Base-by-base conservation (phyloP, 2,113 vertebrate species). In the Podarcis raffonei region DNA sequence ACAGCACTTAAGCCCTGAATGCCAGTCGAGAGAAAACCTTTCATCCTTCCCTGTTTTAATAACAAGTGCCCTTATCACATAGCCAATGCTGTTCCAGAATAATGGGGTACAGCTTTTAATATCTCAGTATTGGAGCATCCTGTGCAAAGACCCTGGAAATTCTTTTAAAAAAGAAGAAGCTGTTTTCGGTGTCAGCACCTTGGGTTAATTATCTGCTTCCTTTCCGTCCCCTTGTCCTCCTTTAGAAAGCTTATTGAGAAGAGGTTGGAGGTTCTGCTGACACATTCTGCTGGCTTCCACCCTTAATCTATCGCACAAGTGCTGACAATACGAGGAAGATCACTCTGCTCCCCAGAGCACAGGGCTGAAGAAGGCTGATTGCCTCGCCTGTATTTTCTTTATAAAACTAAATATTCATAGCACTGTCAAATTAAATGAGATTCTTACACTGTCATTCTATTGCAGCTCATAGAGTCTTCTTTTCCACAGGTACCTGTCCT, bases 361-460 rank as follows among this genome's bases (percentile, higher is more conserved):
- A 81, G 0, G 23, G 79, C 72, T 96, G 93, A 95, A 92, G 91
- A 91, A 94, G 89, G 93, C 83, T 93, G 92, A 95, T 93, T 92
- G 84, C 89, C 87, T 94, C 92, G 48, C 93, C 92, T 95, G 69
- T 94, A 93, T 95, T 96, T 88, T 96, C 86, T 89, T 95, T 95
- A 95, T 91, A 91, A 94, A 95, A 93, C 86, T 96, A 96, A 95
- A 96, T 95, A 96, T 95, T 95, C 94, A 96, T 91, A 82, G 0
- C 0, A 20, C 90, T 90, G 87, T 94, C 90, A 96, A 96, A 96
- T 95, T 93, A 96, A 95, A 93, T 91, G 1, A 79, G 35, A 91
- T 96, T 96, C 92, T 93, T 94, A n/a, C 81, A 39, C 87, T 95
- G 89, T 81, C 92, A 69, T 94, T 94, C 89, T 62, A 95, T 96